Evolutionary conservation across 2,113 vertebrate genomes (phyloP), one percentile per base, ranked within the genome.

Genomic region (Collichthys lucidus): DNA sequence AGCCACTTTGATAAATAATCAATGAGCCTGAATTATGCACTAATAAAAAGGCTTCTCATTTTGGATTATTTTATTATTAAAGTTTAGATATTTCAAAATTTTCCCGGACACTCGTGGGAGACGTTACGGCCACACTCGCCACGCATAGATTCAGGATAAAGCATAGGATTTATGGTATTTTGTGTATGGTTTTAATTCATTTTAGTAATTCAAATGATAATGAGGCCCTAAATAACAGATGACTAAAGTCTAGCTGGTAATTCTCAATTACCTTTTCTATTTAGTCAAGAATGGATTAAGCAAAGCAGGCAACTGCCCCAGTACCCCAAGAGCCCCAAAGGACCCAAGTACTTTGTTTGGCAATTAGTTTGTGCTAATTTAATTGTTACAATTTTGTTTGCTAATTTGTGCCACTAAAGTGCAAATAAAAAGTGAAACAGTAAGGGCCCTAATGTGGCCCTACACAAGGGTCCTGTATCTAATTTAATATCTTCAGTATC

Each of bases 1-100:
- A 85, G 88, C 61, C 55, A 49, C 82, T 79, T 42, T 49, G 35
- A 87, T 91, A 88, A 92, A 91, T 92, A 91, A 90, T 89, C 87
- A 88, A 92, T 89, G 88, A 90, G 87, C 62, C 78, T 92, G 89
- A 92, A 93, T 93, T 90, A 91, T 93, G 90, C 89, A 93, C 86
- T 91, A 83, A 91, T 92, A 88, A 91, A 91, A 92, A 86, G 79
- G 64, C 75, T 76, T 82, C 86, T 86, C 79, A 84, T 89, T 91
- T 88, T 80, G 66, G 70, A 87, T 86, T 82, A 86, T 89, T 92
- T 90, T 78, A 86, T 92, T 89, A 89, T 92, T 88, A 80, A 89
- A 88, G 35, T 87, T 83, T 0, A 63, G 80, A 77, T 92, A 85
- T 91, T 86, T 88, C 73, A 76, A 65, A 77, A 74, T 82, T 89